A percentile compares a stretch with the other conserved stretches of the same genome.
phyloP scores from a whole-genome alignment of 2,797 vertebrate genomes.

The Danio albolineatus region DNA sequence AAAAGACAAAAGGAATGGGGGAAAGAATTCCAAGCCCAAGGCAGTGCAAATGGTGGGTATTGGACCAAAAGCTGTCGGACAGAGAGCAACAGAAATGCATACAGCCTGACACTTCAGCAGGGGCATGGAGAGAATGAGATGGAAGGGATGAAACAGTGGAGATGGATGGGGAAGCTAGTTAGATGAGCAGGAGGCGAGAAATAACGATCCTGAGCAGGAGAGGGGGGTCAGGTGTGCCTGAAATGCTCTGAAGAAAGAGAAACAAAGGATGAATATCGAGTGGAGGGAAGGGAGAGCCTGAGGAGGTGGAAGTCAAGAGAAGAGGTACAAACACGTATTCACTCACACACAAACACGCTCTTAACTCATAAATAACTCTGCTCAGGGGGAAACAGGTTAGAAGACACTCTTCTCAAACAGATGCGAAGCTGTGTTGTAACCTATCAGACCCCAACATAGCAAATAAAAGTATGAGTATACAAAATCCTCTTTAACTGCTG shows the following conservation, averaged over 20 bases:
- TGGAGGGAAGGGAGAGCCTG: conserved; percentile 34
- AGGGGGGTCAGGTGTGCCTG: conserved; percentile 36
- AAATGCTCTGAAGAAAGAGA: conserved; percentile 29
- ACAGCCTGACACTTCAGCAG: conserved; percentile 31
- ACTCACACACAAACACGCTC: conserved; percentile 16
- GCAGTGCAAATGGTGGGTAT: conserved; percentile 19
- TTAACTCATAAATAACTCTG: conserved; percentile 45
- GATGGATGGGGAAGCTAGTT: conserved; percentile 60
- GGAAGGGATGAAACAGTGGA: conserved; percentile 65
- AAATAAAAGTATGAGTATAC: conserved; percentile 7
- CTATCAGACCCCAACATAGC: background rate
- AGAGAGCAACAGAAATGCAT: conserved; percentile 25
- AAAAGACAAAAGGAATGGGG: conserved; percentile 24
- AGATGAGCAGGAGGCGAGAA: conserved; percentile 67
- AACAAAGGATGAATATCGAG: conserved; percentile 51
- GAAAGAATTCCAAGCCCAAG: background rate
- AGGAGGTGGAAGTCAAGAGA: conserved; percentile 46
- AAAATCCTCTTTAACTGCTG: background rate
- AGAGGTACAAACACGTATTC: conserved; percentile 33
- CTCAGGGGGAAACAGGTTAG: conserved; percentile 30
- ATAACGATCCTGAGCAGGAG: conserved; percentile 65
- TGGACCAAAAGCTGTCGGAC: conserved; percentile 13
- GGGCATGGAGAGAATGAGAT: conserved; percentile 3
- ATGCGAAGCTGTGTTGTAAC: background rate
- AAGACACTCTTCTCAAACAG: conserved; percentile 29